Base-by-base conservation (phyloP, 2,797 vertebrate genomes). In the Periparus ater region DNA sequence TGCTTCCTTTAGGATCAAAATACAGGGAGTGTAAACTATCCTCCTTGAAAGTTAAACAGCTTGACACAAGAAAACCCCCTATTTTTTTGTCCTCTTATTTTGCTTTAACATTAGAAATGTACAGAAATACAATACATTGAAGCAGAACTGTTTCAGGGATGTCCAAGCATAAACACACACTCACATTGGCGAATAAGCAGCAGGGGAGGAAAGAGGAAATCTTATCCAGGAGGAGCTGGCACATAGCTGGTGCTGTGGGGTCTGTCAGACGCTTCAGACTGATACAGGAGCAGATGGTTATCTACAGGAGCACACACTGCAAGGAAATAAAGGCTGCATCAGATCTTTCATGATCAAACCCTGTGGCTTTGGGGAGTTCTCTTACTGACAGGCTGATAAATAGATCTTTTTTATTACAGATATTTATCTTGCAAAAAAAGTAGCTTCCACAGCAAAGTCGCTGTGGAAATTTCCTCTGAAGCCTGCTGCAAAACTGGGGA, bases 361-460 rank as follows among this genome's bases (percentile, higher is more conserved):
- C 22, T 0, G 0, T 16, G 38, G 22, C 42, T 79, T 88, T n/a
- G 25, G 53, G 55, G 27, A 87, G 1, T 17, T 20, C 26, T 55
- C 21, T 5, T 57, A 21, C 14, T 77, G 25, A 30, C 67, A 76
- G 11, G 10, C 22, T 73, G 45, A 67, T 47, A 55, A 61, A 71
- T 1, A 65, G 23, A 23, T 50, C 30, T 57, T 85, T 63, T 13
- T 34, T 50, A 20, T 7, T 32, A 29, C 2, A 7, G 5, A 17
- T 13, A 27, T 86, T 62, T 65, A 10, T 17, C 19, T 32, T 51
- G 44, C n/a, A 6, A 7, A 74, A 48, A 51, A 63, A 20, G 22
- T 17, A 53, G 6, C 1, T 5, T 36, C 29, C 30, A 36, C 45
- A 76, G 32, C 13, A 29, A 85, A 71, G 17, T n/a, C 1, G 0